phyloP scores from a whole-genome alignment of 2,113 vertebrate species.

The Myotis brandtii region DNA sequence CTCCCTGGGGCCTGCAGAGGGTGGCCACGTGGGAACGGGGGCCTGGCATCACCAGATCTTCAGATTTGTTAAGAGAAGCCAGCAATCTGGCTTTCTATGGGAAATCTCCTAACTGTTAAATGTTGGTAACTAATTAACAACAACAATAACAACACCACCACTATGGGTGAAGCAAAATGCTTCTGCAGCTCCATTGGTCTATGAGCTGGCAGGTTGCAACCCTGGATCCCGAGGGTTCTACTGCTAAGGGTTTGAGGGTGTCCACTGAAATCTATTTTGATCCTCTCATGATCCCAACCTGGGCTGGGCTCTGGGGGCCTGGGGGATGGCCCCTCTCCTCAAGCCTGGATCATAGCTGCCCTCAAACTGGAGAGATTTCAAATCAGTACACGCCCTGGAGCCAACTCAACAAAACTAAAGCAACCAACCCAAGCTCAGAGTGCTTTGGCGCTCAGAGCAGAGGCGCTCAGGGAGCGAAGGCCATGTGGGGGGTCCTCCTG shows the following conservation, averaged over 20 bases:
- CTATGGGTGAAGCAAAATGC: background rate
- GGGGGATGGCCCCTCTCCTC: background rate
- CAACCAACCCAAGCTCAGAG: fast-evolving
- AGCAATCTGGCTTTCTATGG: background rate
- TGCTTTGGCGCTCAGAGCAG: background rate
- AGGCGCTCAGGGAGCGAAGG: background rate
- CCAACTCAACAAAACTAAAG: background rate
- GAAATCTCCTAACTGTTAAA: background rate
- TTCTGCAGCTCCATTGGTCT: background rate
- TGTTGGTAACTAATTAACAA: background rate
- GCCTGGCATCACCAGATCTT: background rate
- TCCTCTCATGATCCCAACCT: background rate
- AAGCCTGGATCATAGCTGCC: background rate
- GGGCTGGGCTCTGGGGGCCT: background rate
- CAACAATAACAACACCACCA: background rate
- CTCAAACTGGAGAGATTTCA: background rate
- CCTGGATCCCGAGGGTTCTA: background rate
- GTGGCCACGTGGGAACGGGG: fast-evolving
- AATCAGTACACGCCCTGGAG: background rate
- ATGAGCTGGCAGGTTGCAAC: background rate
- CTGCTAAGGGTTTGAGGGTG: background rate
- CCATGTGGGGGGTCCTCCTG: fast-evolving
- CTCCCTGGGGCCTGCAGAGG: background rate
- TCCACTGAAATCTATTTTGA: background rate
- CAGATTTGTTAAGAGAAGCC: background rate